Evolutionary conservation across 2,113 vertebrate species (phyloP), one percentile per base, ranked within the genome.

Genomic region (Elgaria multicarinata): DNA sequence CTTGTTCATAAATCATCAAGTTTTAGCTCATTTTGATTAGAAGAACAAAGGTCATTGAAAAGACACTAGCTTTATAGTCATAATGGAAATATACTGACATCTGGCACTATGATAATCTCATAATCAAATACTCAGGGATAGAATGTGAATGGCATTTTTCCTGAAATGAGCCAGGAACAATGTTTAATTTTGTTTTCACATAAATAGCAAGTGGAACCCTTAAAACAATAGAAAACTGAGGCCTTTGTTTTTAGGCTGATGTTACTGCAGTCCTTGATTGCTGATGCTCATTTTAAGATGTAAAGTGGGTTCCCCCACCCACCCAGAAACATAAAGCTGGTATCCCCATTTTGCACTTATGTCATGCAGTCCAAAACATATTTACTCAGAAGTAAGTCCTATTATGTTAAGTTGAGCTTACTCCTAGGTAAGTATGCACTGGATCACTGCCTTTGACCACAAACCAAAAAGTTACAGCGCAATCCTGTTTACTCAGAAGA

Each of bases 41-140:
- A 22, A 42, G 36, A 67, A 12, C 12, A 5, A 36, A n/a, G 31
- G 9, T 50, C 20, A 31, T 50, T 18, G 80, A 83, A 64, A 62
- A 72, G 9, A 50, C 22, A n/a, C 14, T 66, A 16, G 4, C 42
- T 66, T 83, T 66, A 76, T 39, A 50, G 55, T 75, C 46, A 76
- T 77, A 77, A 89, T 66, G 42, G 55, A 76, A 83, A 77, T 50
- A 77, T 76, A 84, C 24, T 89, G 55, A 33, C 55, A 64, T 62
- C 71, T 76, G 71, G 80, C 55, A 66, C 33, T 83, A 76, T 50
- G 50, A 64, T 74, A 83, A 76, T 76, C 39, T 78, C 75, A 87
- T 78, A 67, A 10, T n/a, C 9, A 82, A 44, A 44, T 74, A 62
- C 36, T 50, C 42, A 53, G 31, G 46, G 72, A 39, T 75, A 44